Conservation (phyloP, 1,140 invertebrate genomes). For the Drosophila burlai region DNA sequence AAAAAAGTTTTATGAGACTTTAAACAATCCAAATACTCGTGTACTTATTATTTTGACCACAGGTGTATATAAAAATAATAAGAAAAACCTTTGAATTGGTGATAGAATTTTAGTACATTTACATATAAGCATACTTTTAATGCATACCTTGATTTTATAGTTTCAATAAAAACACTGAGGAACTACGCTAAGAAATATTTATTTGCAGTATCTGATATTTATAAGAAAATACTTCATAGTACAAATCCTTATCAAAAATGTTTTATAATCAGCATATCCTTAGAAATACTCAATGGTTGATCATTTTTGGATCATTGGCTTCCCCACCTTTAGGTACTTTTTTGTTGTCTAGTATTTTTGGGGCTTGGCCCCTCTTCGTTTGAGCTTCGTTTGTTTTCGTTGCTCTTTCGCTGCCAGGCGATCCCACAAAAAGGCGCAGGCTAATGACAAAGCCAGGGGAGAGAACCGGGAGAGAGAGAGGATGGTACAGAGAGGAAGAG, state of each 20-base stretch:
- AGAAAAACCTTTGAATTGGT: neutral
- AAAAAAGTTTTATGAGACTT: too few relatives aligned
- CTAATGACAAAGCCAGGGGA: slow-evolving; percentile 25
- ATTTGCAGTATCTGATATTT: neutral
- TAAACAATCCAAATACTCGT: too few relatives aligned
- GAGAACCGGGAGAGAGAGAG: neutral
- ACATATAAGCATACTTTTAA: too few relatives aligned
- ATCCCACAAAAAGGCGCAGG: slow-evolving; percentile 43
- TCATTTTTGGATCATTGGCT: neutral
- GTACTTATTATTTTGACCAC: too few relatives aligned
- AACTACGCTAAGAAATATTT: neutral
- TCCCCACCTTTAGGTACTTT: neutral
- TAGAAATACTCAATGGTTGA: neutral
- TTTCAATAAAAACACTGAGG: too few relatives aligned
- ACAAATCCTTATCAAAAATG: neutral
- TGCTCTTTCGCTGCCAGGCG: slow-evolving; percentile 40
- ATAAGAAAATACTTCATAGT: neutral
- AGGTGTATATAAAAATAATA: too few relatives aligned
- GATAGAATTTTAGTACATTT: neutral
- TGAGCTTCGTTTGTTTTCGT: slow-evolving; percentile 39
- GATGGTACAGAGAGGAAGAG: neutral
- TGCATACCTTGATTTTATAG: too few relatives aligned
- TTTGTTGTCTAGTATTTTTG: neutral
- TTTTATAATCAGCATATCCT: neutral
- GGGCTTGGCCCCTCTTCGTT: neutral